Conservation (phyloP, 1,140 invertebrate species). For the Atta colombica region DNA sequence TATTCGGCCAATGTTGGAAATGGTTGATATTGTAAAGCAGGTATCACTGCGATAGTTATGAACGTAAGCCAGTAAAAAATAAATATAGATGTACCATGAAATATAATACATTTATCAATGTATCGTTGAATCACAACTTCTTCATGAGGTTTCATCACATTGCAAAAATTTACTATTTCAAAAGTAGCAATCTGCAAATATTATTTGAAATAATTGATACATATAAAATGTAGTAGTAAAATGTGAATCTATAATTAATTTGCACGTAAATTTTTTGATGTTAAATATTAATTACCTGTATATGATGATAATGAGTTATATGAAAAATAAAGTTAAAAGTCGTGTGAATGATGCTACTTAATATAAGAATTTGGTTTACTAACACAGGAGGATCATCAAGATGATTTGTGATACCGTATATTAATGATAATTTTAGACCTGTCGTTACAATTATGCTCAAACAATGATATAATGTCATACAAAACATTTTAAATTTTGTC, state of each 20-base stretch:
- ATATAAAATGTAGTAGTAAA: neutral
- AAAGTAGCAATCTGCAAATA: constrained; percentile 13
- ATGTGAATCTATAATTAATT: neutral
- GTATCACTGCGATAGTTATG: too few relatives aligned
- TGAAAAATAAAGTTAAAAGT: neutral
- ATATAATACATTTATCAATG: neutral
- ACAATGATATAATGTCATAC: neutral
- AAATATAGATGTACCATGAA: constrained; percentile 46
- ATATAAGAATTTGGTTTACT: neutral
- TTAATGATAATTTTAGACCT: neutral
- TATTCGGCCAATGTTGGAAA: constrained; percentile 11
- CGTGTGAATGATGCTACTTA: neutral
- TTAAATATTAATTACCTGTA: constrained; percentile 13
- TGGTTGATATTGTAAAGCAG: neutral
- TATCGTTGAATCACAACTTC: constrained; percentile 13
- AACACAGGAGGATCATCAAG: neutral
- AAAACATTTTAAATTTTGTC: neutral
- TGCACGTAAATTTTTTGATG: too few relatives aligned
- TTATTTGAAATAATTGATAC: neutral
- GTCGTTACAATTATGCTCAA: neutral
- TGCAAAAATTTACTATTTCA: neutral
- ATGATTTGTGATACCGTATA: neutral
- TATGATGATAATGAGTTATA: neutral
- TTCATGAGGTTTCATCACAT: neutral
- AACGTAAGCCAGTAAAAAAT: constrained; percentile 36